These are phyloP conservation scores for Alosa alosa DNA, from an alignment of 2,113 vertebrate genomes.

Conservation along the genomic window DNA sequence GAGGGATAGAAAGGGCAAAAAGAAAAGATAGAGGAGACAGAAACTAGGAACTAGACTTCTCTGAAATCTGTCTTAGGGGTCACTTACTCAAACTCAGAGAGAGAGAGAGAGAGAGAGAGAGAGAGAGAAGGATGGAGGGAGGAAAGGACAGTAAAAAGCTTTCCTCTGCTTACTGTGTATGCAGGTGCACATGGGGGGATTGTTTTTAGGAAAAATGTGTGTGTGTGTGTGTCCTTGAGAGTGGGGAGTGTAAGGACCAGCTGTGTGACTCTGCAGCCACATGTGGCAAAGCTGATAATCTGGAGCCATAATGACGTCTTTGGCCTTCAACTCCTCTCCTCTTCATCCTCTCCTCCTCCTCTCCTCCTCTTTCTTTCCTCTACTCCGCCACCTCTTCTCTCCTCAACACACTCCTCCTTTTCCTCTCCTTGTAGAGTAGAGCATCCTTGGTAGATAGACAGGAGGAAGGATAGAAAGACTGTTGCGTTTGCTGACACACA, in stretches of 20 bases:
- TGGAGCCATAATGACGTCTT: slow-evolving; percentile 34
- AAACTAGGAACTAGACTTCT: too few species aligned
- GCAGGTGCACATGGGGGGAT: neutral
- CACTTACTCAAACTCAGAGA: neutral
- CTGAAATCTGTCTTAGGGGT: too few species aligned
- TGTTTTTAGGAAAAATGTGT: neutral
- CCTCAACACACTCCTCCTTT: neutral
- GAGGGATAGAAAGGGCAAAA: neutral
- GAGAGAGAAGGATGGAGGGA: neutral
- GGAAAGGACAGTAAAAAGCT: neutral
- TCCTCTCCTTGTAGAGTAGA: neutral
- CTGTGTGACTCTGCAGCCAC: slow-evolving; percentile 23
- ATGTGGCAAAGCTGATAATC: slow-evolving; percentile 38
- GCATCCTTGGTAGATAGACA: too few species aligned
- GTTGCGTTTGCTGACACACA: too few species aligned
- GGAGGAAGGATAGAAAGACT: too few species aligned
- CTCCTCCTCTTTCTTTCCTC: neutral
- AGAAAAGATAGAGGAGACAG: neutral
- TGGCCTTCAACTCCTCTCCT: slow-evolving; percentile 25
- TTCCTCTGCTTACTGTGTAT: neutral
- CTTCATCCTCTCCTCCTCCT: neutral
- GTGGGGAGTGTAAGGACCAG: slow-evolving; percentile 18
- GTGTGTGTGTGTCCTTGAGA: slow-evolving; percentile 20
- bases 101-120: neutral
- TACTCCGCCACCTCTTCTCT: too few species aligned